Conservation (phyloP, 2,888 invertebrate species). For the Lochmaea crataegi region DNA sequence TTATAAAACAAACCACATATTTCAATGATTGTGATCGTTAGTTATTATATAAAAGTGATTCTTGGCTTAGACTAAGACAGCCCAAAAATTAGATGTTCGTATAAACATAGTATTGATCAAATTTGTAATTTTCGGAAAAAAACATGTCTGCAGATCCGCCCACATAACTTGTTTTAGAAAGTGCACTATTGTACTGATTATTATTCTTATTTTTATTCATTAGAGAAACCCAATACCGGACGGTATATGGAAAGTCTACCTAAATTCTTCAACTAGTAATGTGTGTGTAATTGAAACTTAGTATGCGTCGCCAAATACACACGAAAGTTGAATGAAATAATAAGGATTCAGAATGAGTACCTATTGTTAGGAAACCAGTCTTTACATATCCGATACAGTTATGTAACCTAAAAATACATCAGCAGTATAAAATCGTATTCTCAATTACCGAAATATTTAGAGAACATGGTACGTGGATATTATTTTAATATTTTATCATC, state of each 20-base stretch:
- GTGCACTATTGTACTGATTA: slow-evolving; percentile 5
- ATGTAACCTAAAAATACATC: slow-evolving; percentile 37
- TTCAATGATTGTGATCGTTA: no score
- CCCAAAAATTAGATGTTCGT: no score
- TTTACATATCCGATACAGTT: slow-evolving; percentile 39
- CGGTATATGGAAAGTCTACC: slow-evolving; percentile 37
- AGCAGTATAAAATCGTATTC: slow-evolving; percentile 7
- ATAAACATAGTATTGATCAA: not conserved
- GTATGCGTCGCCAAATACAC: slow-evolving; percentile 37
- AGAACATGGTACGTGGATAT: slow-evolving; percentile 6
- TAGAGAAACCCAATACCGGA: slow-evolving; percentile 36
- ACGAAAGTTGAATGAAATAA: slow-evolving; percentile 42
- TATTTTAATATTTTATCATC: not conserved
- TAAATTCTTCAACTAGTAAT: slow-evolving; percentile 33
- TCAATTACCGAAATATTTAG: slow-evolving; percentile 15
- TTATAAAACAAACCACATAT: no score
- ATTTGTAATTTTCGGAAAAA: not conserved
- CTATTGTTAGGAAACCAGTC: slow-evolving; percentile 37
- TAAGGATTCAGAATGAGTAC: slow-evolving; percentile 38
- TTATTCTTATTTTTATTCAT: slow-evolving; percentile 25
- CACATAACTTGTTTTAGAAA: slow-evolving; percentile 21
- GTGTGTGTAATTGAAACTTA: slow-evolving; percentile 37
- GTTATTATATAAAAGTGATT: no score
- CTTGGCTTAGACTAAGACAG: no score
- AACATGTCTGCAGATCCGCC: not conserved